Evolutionary conservation across 1,140 invertebrate genomes (phyloP).

Genomic region (Protaetia brevitarsis): DNA sequence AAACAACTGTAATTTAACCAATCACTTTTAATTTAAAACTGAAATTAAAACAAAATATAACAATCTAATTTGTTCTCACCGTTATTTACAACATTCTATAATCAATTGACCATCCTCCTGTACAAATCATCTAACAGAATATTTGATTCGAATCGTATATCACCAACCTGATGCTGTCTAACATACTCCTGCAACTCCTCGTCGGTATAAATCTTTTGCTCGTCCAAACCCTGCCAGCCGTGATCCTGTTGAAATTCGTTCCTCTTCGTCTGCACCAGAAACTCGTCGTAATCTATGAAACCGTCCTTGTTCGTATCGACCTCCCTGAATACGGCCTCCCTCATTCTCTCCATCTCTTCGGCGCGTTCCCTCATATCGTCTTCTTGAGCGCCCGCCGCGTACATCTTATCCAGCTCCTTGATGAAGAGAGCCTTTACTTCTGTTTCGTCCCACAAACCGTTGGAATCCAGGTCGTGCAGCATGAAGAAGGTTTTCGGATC

Average conservation of each 20-base stretch:
- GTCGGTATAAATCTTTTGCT: slow-evolving; percentile 74
- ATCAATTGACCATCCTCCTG: too few relatives aligned
- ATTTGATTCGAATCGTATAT: too few relatives aligned
- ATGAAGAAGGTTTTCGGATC: slow-evolving; percentile 97
- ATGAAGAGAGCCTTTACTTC: slow-evolving; percentile 94
- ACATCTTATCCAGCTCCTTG: slow-evolving; percentile 90
- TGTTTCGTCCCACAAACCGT: slow-evolving; percentile 89
- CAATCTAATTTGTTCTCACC: too few relatives aligned
- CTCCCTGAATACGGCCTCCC: slow-evolving; percentile 94
- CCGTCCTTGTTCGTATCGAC: slow-evolving; percentile 86
- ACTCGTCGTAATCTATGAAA: slow-evolving; percentile 91
- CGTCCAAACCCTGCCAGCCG: slow-evolving; percentile 83
- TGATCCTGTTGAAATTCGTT: slow-evolving; percentile 84
- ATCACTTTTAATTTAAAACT: too few relatives aligned
- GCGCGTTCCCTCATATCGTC: slow-evolving; percentile 86
- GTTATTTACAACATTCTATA: too few relatives aligned
- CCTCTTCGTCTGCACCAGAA: slow-evolving; percentile 77
- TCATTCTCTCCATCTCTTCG: slow-evolving; percentile 98
- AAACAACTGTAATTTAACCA: too few relatives aligned
- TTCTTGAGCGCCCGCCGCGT: slow-evolving; percentile 76
- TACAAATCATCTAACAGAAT: too few relatives aligned
- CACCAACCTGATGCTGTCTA: slow-evolving; percentile 47
- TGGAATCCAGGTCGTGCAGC: slow-evolving; percentile 92
- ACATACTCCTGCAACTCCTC: slow-evolving; percentile 75
- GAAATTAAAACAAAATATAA: too few relatives aligned